Evolutionary conservation across 1,140 invertebrate genomes (phyloP).

Genomic region (Cardiocondyla obscurior): DNA sequence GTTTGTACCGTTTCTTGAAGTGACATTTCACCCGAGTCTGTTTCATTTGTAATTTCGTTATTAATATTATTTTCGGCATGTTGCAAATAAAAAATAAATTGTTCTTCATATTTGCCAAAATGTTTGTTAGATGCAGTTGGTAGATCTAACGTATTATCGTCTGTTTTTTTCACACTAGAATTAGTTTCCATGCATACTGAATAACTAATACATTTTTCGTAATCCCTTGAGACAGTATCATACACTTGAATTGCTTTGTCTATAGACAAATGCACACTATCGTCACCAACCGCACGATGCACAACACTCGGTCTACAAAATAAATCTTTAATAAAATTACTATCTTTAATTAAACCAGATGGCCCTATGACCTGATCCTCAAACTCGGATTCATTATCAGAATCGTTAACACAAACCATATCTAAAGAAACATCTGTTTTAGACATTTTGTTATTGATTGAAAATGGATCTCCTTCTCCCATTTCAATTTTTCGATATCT

Average conservation of each 20-base stretch:
- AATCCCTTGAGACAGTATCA: conserved; percentile 71
- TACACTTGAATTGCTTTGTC: conserved; percentile 74
- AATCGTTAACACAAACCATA: conserved; percentile 77
- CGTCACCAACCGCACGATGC: conserved; percentile 64
- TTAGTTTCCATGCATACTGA: conserved; percentile 69
- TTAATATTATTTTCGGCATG: conserved; percentile 72
- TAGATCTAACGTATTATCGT: conserved; percentile 45
- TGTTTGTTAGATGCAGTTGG: conserved; percentile 58
- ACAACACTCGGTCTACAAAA: conserved; percentile 64
- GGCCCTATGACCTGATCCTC: background rate
- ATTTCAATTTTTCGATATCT: conserved; percentile 3
- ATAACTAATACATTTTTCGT: conserved; percentile 78
- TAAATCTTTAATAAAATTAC: conserved; percentile 61
- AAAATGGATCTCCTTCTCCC: background rate
- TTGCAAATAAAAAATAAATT: conserved; percentile 78
- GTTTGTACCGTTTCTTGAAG: conserved; percentile 76
- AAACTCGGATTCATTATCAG: conserved; percentile 63
- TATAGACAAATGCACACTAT: conserved; percentile 9
- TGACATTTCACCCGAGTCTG: conserved; percentile 49
- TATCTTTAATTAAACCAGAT: conserved; percentile 37
- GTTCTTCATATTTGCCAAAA: conserved; percentile 77
- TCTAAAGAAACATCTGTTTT: conserved; percentile 74
- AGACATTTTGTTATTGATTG: background rate
- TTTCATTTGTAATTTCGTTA: conserved; percentile 61
- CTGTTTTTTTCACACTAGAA: conserved; percentile 39